Conservation (phyloP, 1,140 invertebrate genomes). For the Caerostris darwini region DNA sequence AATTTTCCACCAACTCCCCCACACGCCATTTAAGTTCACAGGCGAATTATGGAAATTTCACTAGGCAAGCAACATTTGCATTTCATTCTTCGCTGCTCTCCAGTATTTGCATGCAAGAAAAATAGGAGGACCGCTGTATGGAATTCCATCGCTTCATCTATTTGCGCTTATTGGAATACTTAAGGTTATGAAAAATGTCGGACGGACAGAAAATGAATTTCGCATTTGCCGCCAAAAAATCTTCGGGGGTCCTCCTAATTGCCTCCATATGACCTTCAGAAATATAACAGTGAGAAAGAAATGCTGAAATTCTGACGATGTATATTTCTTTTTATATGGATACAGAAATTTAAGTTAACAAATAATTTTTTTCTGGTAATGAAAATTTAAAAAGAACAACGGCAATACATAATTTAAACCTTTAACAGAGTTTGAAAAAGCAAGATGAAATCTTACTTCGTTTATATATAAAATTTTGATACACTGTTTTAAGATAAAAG, state of each 20-base stretch:
- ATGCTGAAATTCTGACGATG: neutral
- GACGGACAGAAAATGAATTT: constrained; percentile 36
- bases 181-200: constrained; percentile 50
- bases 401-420: too few species aligned
- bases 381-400: too few species aligned
- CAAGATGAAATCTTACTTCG: too few species aligned
- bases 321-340: neutral
- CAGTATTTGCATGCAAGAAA: neutral
- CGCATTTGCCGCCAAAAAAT: neutral
- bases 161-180: constrained; percentile 54
- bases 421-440: too few species aligned
- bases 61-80: constrained; percentile 10
- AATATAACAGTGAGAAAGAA: neutral
- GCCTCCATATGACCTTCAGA: neutral
- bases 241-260: constrained; percentile 13
- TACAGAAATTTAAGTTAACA: too few species aligned
- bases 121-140: neutral
- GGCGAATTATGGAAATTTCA: constrained; percentile 54
- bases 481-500: too few species aligned
- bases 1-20: neutral
- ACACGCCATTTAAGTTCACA: constrained; percentile 39
- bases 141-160: constrained; percentile 25
- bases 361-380: too few species aligned
- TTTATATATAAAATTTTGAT: too few species aligned
- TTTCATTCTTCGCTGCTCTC: neutral